These are phyloP conservation scores for Ammodytes dubius DNA, from an alignment of 2,113 vertebrate genomes.

Conservation along the genomic window DNA sequence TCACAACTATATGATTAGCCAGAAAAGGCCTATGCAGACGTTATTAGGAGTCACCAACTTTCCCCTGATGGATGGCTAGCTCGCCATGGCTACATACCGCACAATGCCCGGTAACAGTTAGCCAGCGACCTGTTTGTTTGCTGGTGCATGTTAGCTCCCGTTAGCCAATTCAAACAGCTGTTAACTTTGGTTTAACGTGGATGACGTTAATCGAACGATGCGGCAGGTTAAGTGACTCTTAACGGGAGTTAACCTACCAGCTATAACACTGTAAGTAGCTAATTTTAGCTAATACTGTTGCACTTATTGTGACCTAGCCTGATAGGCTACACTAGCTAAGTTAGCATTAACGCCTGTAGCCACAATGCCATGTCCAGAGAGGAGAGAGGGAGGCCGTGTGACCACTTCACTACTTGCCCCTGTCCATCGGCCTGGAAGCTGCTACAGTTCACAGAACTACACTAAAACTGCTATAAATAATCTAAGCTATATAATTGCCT, in stretches of 20 bases:
- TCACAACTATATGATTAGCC: neutral
- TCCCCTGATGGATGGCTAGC: slow-evolving; percentile 46
- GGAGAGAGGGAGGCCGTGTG: slow-evolving; percentile 27
- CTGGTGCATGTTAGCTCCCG: slow-evolving; percentile 22
- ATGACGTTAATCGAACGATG: neutral
- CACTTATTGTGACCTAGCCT: slow-evolving; percentile 32
- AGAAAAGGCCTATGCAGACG: slow-evolving; percentile 5
- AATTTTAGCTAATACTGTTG: slow-evolving; percentile 20
- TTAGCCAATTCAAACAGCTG: neutral
- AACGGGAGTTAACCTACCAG: neutral
- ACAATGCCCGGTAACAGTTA: slow-evolving; percentile 61
- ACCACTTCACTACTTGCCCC: slow-evolving; percentile 14
- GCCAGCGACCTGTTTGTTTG: slow-evolving; percentile 43
- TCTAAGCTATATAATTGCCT: neutral
- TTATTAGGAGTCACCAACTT: slow-evolving; percentile 36
- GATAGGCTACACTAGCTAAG: slow-evolving; percentile 66
- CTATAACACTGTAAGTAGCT: slow-evolving; percentile 22
- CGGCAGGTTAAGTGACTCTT: neutral
- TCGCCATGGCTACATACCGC: slow-evolving; percentile 57
- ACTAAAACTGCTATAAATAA: neutral
- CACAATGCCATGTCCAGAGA: slow-evolving; percentile 54
- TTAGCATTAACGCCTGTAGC: slow-evolving; percentile 60
- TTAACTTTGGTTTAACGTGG: neutral
- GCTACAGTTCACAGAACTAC: neutral
- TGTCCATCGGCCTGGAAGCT: neutral